Percentiles rank a stretch among this genome's conserved stretches.
Evolutionary conservation across 1,140 invertebrate genomes (phyloP).

Genomic region (Zelostemma sp.): DNA sequence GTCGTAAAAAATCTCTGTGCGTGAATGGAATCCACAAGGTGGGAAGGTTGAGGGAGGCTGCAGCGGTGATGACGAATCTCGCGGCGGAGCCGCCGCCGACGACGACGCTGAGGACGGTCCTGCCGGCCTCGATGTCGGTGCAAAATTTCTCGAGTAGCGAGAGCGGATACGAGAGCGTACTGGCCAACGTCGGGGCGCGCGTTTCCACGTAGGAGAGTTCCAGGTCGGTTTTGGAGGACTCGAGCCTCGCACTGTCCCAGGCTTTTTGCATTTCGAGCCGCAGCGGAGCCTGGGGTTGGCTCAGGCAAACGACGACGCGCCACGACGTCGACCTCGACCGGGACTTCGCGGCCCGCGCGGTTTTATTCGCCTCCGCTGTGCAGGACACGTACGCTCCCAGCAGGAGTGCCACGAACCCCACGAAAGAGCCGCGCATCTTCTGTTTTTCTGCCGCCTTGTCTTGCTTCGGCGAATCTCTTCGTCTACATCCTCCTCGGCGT

Average conservation of each 20-base stretch:
- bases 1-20: conserved; percentile 64
- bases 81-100: conserved; percentile 65
- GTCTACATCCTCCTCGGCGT: conserved; percentile 41
- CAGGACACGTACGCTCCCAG: conserved; percentile 33
- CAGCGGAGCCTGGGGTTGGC: conserved; percentile 59
- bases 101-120: conserved; percentile 60
- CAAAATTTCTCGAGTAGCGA: conserved; percentile 65
- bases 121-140: conserved; percentile 59
- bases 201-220: conserved; percentile 65
- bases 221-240: conserved; percentile 59
- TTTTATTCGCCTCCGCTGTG: conserved; percentile 37
- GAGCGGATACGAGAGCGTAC: conserved; percentile 60
- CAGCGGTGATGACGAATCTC: conserved; percentile 64
- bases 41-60: conserved; percentile 61
- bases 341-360: conserved; percentile 30
- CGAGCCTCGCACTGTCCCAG: conserved; percentile 64
- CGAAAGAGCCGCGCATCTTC: conserved; percentile 41
- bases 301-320: conserved; percentile 62
- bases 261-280: conserved; percentile 62
- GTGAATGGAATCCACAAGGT: conserved; percentile 65
- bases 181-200: conserved; percentile 43
- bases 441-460: conserved; percentile 32
- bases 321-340: conserved; percentile 48
- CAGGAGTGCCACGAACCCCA: conserved; percentile 34
- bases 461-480: conserved; percentile 16